Percentiles rank a stretch among this genome's conserved stretches.
Evolutionary conservation across 2,888 invertebrate genomes (phyloP).

Genomic region (Phortica okadai): DNA sequence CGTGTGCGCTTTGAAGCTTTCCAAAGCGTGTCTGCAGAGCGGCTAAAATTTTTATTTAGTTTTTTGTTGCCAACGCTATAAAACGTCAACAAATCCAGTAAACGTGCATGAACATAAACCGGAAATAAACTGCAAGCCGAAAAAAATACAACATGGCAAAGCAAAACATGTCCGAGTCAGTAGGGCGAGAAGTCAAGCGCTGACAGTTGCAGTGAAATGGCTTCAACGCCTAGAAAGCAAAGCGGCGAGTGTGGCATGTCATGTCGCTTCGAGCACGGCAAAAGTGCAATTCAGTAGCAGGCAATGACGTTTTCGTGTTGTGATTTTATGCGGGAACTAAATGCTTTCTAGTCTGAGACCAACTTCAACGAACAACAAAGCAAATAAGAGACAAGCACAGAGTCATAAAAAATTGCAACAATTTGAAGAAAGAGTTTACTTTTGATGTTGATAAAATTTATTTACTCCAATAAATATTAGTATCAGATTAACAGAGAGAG

Average conservation of each 20-base stretch:
- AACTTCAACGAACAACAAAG: not conserved
- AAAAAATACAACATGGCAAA: not conserved
- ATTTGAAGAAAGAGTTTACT: too few relatives aligned
- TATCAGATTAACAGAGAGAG: too few relatives aligned
- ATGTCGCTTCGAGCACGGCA: not conserved
- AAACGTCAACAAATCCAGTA: not conserved
- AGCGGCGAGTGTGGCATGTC: not conserved
- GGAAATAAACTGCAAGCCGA: conserved; percentile 35
- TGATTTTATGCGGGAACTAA: conserved; percentile 12
- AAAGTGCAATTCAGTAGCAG: not conserved
- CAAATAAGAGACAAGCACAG: too few relatives aligned
- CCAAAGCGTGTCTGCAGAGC: conserved; percentile 25
- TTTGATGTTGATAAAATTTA: too few relatives aligned
- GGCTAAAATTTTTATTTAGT: conserved; percentile 40
- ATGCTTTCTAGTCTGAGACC: not conserved
- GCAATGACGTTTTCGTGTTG: not conserved
- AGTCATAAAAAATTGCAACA: too few relatives aligned
- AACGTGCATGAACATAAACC: not conserved
- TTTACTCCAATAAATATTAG: too few relatives aligned
- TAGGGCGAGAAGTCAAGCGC: not conserved
- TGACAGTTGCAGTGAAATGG: not conserved
- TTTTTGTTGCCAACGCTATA: not conserved
- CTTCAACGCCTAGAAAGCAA: not conserved
- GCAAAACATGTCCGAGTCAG: not conserved
- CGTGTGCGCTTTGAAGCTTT: conserved; percentile 63